Conservation (phyloP, 2,113 vertebrate genomes). For the Sinocyclocheilus anshuiensis region DNA sequence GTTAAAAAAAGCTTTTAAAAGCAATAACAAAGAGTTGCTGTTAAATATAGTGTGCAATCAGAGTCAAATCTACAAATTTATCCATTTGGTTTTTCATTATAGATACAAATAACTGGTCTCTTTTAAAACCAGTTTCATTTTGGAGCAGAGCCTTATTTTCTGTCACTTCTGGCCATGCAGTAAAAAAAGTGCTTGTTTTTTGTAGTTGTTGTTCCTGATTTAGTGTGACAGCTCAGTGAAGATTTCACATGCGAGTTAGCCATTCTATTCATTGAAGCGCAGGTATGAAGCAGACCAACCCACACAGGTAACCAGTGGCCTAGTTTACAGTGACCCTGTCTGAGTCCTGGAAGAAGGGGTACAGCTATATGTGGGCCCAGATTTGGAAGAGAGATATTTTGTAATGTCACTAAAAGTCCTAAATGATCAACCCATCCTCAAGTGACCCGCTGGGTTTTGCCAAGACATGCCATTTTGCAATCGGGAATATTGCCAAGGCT, state of each 20-base stretch:
- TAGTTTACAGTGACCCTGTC: constrained; percentile 26
- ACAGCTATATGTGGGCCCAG: background rate
- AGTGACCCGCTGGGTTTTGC: background rate
- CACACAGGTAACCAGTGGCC: constrained; percentile 37
- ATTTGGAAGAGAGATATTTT: background rate
- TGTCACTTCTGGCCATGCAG: constrained; percentile 5
- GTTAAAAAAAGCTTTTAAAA: background rate
- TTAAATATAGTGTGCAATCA: background rate
- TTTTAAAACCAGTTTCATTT: background rate
- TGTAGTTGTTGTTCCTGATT: constrained; percentile 36
- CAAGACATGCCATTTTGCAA: constrained; percentile 2
- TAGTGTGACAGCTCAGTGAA: constrained; percentile 50
- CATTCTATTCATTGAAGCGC: background rate
- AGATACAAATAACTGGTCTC: background rate
- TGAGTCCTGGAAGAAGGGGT: background rate
- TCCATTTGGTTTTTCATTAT: background rate
- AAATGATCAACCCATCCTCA: background rate
- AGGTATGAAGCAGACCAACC: constrained; percentile 23
- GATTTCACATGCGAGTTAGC: constrained; percentile 40
- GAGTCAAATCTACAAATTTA: background rate
- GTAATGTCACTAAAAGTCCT: background rate
- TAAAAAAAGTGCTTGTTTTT: background rate
- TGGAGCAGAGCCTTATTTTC: background rate
- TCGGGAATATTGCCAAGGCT: background rate
- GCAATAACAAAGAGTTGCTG: background rate